Evolutionary conservation across 2,888 invertebrate genomes (phyloP).

Genomic region (Psylliodes chrysocephalus): DNA sequence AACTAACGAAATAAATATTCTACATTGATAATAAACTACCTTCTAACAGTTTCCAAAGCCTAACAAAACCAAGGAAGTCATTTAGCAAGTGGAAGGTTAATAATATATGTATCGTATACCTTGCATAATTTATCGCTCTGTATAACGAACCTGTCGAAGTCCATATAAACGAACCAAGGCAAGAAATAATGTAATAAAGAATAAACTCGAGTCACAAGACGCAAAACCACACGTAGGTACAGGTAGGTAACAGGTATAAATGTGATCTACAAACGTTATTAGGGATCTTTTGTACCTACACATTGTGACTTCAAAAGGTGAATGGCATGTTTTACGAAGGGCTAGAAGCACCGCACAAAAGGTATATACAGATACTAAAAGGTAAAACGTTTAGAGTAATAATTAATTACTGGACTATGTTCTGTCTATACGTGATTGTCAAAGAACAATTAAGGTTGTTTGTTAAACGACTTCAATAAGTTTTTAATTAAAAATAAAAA

Average conservation of each 20-base stretch:
- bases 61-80: not conserved
- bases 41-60: not conserved
- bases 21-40: not conserved
- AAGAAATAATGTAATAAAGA: not conserved
- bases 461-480: too few relatives aligned
- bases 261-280: too few relatives aligned
- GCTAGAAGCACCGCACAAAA: too few relatives aligned
- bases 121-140: not conserved
- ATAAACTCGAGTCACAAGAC: not conserved
- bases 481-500: too few relatives aligned
- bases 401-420: too few relatives aligned
- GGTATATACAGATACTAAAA: too few relatives aligned
- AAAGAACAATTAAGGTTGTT: too few relatives aligned
- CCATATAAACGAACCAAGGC: not conserved
- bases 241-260: not conserved
- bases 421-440: too few relatives aligned
- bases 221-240: not conserved
- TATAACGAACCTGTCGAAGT: not conserved
- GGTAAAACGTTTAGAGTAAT: too few relatives aligned
- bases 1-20: not conserved
- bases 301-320: too few relatives aligned
- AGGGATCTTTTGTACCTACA: too few relatives aligned
- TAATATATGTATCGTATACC: not conserved
- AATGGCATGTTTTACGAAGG: too few relatives aligned
- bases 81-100: not conserved